These are phyloP conservation scores for Nesometra sesokonis DNA, from an alignment of 35 echinoderm and acorn worm species.

Conservation along the genomic window DNA sequence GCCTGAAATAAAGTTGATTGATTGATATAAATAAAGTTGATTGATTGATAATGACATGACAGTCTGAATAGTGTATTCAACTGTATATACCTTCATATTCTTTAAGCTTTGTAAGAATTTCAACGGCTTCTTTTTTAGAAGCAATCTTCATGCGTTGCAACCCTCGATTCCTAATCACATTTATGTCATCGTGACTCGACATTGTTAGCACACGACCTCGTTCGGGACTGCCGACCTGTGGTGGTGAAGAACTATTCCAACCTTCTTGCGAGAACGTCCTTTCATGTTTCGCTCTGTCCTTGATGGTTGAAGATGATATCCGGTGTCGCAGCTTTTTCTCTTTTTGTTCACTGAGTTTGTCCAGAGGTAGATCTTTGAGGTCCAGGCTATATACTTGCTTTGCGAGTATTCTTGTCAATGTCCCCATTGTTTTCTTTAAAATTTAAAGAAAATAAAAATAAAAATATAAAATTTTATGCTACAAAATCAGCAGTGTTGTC, in stretches of 20 bases:
- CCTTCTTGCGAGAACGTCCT: constrained; percentile 69
- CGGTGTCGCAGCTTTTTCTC: constrained; percentile 36
- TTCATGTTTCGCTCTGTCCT: constrained; percentile 26
- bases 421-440: constrained; percentile 94
- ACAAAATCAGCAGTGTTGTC: too few relatives aligned
- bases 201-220: constrained; percentile 23
- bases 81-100: constrained; percentile 2
- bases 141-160: constrained; percentile 24
- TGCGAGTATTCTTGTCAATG: constrained; percentile 79
- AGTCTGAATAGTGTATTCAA: too few relatives aligned
- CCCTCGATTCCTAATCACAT: constrained; percentile 11
- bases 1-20: too few relatives aligned
- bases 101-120: constrained; percentile 21
- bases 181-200: constrained; percentile 41
- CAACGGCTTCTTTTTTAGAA: constrained; percentile 23
- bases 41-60: background rate
- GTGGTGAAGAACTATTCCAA: constrained; percentile 26
- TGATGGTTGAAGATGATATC: background rate
- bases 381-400: constrained; percentile 78
- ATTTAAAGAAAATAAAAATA: background rate
- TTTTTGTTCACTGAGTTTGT: constrained; percentile 79
- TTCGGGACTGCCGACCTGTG: constrained; percentile 13
- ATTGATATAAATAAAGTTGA: too few relatives aligned
- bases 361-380: constrained; percentile 77
- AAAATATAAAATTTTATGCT: too few relatives aligned